Evolutionary conservation across 92 coral and sea anemone species (phyloP).

Genomic region (Parazoanthus atlanticus): DNA sequence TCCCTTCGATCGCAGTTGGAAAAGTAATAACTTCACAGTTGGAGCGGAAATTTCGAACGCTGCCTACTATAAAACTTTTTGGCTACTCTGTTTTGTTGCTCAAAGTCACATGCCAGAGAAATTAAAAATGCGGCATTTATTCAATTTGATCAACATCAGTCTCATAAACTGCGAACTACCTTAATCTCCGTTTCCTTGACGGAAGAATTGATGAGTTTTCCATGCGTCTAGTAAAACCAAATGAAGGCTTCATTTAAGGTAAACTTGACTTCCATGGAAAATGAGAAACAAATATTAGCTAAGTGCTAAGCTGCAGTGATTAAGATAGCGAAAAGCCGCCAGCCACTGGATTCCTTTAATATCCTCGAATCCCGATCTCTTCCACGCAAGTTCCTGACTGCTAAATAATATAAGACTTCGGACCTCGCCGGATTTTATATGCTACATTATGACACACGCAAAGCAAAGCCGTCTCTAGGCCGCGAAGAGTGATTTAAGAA

Average conservation of each 20-base stretch:
- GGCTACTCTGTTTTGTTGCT: conserved; percentile 4
- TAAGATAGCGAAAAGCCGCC: conserved; percentile 27
- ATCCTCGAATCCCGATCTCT: neutral
- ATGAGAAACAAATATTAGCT: conserved; percentile 16
- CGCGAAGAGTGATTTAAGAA: conserved; percentile 6
- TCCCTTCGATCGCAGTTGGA: conserved; percentile 36
- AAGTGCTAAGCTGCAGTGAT: neutral
- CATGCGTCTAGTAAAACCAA: conserved; percentile 1
- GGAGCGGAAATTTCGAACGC: conserved; percentile 42
- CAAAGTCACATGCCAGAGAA: conserved; percentile 32
- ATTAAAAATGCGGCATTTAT: conserved; percentile 48
- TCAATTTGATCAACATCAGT: conserved; percentile 22
- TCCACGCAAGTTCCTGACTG: conserved; percentile 18
- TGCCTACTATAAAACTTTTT: neutral
- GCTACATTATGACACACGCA: conserved; percentile 1
- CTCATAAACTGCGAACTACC: conserved; percentile 2
- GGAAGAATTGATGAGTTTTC: conserved; percentile 43
- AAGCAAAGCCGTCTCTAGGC: neutral
- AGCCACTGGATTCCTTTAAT: neutral
- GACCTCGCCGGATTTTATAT: neutral
- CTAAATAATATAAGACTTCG: neutral
- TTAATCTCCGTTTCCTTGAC: conserved; percentile 40
- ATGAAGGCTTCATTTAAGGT: conserved; percentile 22
- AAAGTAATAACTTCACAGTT: conserved; percentile 45
- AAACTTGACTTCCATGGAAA: conserved; percentile 21